Percentiles rank a stretch among this genome's conserved stretches.
Conservation (phyloP, 2,113 vertebrate species). For the Ploceus nigricollis region DNA sequence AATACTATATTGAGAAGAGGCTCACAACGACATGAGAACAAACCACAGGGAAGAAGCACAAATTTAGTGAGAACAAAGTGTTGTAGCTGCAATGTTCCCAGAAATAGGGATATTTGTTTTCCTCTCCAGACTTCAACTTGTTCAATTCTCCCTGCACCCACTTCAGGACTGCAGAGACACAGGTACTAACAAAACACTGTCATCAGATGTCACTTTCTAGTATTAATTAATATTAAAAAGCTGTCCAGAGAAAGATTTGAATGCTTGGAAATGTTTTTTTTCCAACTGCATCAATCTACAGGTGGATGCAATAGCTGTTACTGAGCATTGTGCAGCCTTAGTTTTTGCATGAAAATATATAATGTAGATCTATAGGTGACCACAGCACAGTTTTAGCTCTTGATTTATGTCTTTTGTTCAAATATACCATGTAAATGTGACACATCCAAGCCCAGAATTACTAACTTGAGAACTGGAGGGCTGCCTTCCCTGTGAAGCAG, state of each 20-base stretch:
- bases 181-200: not conserved
- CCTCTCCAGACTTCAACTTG: not conserved
- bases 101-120: slow-evolving; percentile 32
- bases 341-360: not conserved
- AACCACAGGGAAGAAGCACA: slow-evolving; percentile 15
- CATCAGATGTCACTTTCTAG: not conserved
- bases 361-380: not conserved
- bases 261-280: not conserved
- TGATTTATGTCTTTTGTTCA: not conserved
- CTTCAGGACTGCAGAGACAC: not conserved
- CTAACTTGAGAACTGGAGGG: not conserved
- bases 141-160: not conserved
- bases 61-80: slow-evolving; percentile 14
- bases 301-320: not conserved
- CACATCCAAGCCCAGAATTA: not conserved
- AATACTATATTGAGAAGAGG: not conserved
- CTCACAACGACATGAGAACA: slow-evolving; percentile 26
- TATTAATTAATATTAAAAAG: not conserved
- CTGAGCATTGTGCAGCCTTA: not conserved
- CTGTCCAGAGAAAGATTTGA: not conserved
- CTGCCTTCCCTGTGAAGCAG: not conserved
- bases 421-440: not conserved
- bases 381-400: not conserved
- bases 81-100: not conserved
- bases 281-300: not conserved